Evolutionary conservation across 2,888 invertebrate species (phyloP), one percentile per base, ranked within the genome.

Genomic region (Pseudococcus viburni): DNA sequence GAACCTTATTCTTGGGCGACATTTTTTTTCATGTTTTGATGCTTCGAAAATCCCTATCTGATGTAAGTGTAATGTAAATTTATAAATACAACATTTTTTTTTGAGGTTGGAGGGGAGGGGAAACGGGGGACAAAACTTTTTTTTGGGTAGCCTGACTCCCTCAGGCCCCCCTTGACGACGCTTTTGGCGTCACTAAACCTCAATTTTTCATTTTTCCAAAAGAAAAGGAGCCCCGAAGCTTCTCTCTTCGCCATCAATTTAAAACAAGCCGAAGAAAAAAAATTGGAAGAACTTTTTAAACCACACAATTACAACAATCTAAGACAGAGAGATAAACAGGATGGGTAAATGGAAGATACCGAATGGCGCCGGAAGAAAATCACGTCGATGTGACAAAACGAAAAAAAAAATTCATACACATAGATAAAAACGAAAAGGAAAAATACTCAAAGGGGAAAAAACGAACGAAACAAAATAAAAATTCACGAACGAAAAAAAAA

Each of bases 401-500:
- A 73, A 73, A 33, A 26, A 17, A 73, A 77, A n/a, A 59, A 39
- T 19, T 22, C n/a, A 39, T 77, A 39, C 33, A 77, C 17, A 22
- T 2, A n/a, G 0, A n/a, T 4, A 39, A 46, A 83, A 46, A 83
- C 39, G 46, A 19, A 19, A 83, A 83, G 46, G 7, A 46, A 83
- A 19, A 77, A 33, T n/a, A 42, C 42, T 42, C 42, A 42, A 17
- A 33, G 33, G 73, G 33, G 17, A 15, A 33, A 73, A 73, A 26
- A 73, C 73, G 33, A 73, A 73, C 33, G 5, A 68, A 26, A 59
- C 22, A 22, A 33, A 39, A 73, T 73, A 73, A 77, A 77, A 77
- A 64, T 22, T 64, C 64, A 64, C 59, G 73, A 80, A 80, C 39
- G 80, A 42, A 42, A 80, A 80, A 83, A 83, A 46, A 83, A 19